Evolutionary conservation across 2,113 vertebrate genomes (phyloP), one percentile per base, ranked within the genome.

Genomic region (Sinosuthora webbiana): DNA sequence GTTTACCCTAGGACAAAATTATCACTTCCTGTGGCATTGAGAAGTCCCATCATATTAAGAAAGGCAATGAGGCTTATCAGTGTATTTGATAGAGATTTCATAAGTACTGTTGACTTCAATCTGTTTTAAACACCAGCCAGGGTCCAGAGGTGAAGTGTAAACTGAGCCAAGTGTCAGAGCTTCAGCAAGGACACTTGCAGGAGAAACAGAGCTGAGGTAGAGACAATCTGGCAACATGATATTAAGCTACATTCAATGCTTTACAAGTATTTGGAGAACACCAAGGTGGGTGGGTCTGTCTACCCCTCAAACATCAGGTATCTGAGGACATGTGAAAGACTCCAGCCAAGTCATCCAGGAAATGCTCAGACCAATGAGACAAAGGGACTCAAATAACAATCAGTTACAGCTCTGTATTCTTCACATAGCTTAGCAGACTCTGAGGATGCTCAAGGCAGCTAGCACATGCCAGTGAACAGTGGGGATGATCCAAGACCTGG

Each of bases 251-350:
- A 41, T 15, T 22, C 31, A 56, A 23, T 57, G 78, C 30, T 69
- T 79, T 27, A 55, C 2, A 37, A 68, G 17, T 41, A 37, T 31
- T 68, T 52, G 14, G 24, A 84, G 60, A 91, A 70, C 7, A 77
- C 13, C 13, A 31, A 37, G 13, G 18, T 1, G 9, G 0, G 7
- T 4, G 2, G 5, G 12, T n/a, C 10, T 45, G 12, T 28, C 73
- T 57, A 10, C 63, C 52, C 37, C 42, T 77, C 50, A 80, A 68
- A 86, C 13, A 56, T 75, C 56, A 83, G 35, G 15, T 65, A 53
- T 20, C 7, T 19, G 27, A 84, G 50, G 37, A 59, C 25, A n/a
- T n/a, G 8, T 45, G 64, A 81, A 77, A 47, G 33, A 53, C 16
- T 77, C 10, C 28, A 95, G 41, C 22, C 55, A 42, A 60, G 47